Base-by-base conservation (phyloP, 2,797 vertebrate genomes). In the Sebastes steindachneri region DNA sequence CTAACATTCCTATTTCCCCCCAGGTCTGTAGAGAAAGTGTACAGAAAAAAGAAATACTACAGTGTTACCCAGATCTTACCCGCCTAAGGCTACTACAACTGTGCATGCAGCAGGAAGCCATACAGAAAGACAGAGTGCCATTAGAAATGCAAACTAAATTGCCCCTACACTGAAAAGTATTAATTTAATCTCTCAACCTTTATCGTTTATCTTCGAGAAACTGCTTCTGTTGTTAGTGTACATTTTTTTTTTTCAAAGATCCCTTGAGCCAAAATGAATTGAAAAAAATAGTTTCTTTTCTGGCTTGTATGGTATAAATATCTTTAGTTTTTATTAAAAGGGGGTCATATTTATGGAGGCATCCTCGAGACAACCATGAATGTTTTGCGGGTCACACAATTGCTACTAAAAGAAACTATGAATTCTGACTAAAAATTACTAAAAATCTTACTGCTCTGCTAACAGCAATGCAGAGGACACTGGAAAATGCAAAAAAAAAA, bases 101-200 rank as follows among this genome's bases (percentile, higher is more conserved):
- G 87, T 85, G 84, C 14, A 19, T 84, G 83, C 86, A 90, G 85
- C 77, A 82, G 89, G 86, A 82, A 64, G 10, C 71, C 60, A 72
- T 81, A 75, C 54, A 78, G 79, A 91, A 93, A 90, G 70, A 92
- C 80, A 83, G 84, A 76, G 74, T 70, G 59, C 80, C 64, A 91
- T 92, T 93, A 91, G 70, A 85, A 87, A 89, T 89, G 88, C 82
- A 92, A 92, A 92, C 87, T 45, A 86, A 85, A 86, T 91, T 79
- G 84, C 77, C 74, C 45, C 31, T 58, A 69, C 69, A 70, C 72
- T 21, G 68, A 81, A 88, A 87, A 75, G 59, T 82, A 82, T 88
- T 90, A 75, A 90, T 90, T 86, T 63, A 83, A 84, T 90, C 75
- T 80, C 66, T 68, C 68, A 83, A 68, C 37, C 66, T 77, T 81